Base-by-base conservation (phyloP, 2,888 invertebrate species). In the Tetranychus truncatus region DNA sequence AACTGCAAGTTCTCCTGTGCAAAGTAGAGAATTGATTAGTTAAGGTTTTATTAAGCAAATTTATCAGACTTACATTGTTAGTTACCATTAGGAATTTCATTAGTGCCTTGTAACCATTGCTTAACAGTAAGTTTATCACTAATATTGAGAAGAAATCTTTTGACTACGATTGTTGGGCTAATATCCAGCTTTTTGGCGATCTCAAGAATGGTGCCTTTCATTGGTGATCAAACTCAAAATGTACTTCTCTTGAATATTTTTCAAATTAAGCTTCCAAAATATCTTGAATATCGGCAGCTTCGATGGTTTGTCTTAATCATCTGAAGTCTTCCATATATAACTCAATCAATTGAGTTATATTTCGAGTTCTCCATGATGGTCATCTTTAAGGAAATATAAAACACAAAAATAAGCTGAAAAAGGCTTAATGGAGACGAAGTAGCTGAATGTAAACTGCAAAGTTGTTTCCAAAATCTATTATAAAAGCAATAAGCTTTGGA, bases 1-100 rank as follows among this genome's bases (percentile, higher is more conserved):
- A 66, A 45, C 11, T 6, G 74, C 76, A 9, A 76, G 71, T 55
- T 44, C 15, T 21, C 74, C 74, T 65, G 74, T 65, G 55, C 6
- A 15, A 55, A 15, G 15, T 9, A 55, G 46, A 46, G 15, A 15
- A 55, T 5, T 3, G 9, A 6, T 2, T 5, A 15, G 7, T 55
- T 55, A 15, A 55, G 1, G 0, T 2, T 55, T 55, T 15, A 55
- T 2, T n/a, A 3, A 55, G 55, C 3, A 3, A 55, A 9, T 15
- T 55, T 55, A 0, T 55, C 34, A 4, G 15, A 15, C 7, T 55
- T 15, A 7, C 34, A n/a, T n/a, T n/a, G n/a, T n/a, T n/a, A n/a
- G n/a, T 45, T 8, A 73, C 34, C 66, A 55, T 55, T 15, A 5
- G 55, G 55, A 55, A 55, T 55, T 15, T 55, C 15, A 15, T 9